Evolutionary conservation across 2,113 vertebrate genomes (phyloP).

Genomic region (Gymnogyps californianus): DNA sequence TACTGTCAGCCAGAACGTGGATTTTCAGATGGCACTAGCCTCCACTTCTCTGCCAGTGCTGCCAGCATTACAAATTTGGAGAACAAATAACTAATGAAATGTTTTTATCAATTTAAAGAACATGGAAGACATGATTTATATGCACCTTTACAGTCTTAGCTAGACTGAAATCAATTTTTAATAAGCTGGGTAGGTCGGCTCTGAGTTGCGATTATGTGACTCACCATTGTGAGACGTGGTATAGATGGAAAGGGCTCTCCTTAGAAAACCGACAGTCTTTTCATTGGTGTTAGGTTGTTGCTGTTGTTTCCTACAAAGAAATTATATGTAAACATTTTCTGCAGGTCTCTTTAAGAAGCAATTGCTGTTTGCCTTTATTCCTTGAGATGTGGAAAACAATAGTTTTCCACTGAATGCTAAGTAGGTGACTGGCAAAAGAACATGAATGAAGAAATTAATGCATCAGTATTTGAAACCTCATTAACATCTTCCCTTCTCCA

Average conservation of each 20-base stretch:
- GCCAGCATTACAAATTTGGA: not conserved
- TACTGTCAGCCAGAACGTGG: not conserved
- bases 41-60: not conserved
- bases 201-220: not conserved
- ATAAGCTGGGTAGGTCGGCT: not conserved
- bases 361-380: not conserved
- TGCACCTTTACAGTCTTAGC: not conserved
- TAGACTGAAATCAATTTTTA: not conserved
- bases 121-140: not conserved
- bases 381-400: not conserved
- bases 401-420: not conserved
- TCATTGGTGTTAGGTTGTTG: not conserved
- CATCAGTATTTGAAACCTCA: not conserved
- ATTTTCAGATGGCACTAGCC: not conserved
- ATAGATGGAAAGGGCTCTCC: not conserved
- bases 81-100: not conserved
- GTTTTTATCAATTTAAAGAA: not conserved
- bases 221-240: not conserved
- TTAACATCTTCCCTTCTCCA: not conserved
- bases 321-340: not conserved
- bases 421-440: not conserved
- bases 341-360: not conserved
- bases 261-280: not conserved
- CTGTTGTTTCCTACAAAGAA: not conserved
- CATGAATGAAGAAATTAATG: not conserved